A percentile compares a stretch with the other conserved stretches of the same genome.
These are phyloP conservation scores for Cotesia glomerata DNA, from an alignment of 1,140 invertebrate species.

Conservation along the genomic window DNA sequence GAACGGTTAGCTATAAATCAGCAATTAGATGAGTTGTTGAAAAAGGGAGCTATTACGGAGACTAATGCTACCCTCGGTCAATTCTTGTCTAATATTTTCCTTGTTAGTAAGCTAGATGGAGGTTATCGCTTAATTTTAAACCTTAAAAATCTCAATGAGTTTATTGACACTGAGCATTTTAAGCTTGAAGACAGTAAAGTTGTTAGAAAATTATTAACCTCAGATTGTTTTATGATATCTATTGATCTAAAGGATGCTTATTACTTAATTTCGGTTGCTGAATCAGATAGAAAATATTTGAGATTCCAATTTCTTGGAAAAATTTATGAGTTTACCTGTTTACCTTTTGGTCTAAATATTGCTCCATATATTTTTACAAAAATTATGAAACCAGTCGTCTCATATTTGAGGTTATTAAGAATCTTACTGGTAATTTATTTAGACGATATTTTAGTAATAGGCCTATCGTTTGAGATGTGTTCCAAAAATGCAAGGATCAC, in stretches of 20 bases:
- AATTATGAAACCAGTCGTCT: too few species aligned
- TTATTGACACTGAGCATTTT: too few species aligned
- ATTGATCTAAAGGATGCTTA: too few species aligned
- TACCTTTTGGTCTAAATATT: too few species aligned
- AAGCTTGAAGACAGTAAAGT: too few species aligned
- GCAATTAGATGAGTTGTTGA: neutral
- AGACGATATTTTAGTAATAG: neutral
- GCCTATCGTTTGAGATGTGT: neutral
- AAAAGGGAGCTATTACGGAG: neutral
- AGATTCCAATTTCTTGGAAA: too few species aligned
- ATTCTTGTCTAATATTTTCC: slow-evolving; percentile 19
- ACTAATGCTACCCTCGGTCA: neutral
- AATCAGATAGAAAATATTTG: too few species aligned
- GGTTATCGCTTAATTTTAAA: slow-evolving; percentile 14
- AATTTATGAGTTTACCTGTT: too few species aligned
- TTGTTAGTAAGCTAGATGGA: slow-evolving; percentile 13
- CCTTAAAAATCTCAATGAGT: slow-evolving; percentile 3
- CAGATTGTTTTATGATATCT: too few species aligned
- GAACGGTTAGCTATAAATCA: neutral
- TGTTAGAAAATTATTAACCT: too few species aligned
- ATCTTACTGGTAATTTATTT: slow-evolving; percentile 3
- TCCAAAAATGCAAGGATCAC: neutral
- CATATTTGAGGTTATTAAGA: slow-evolving; percentile 13
- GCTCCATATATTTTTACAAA: too few species aligned
- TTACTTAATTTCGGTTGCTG: too few species aligned